Base-by-base conservation (phyloP, 2,113 vertebrate species). In the Phrynocephalus versicolor region DNA sequence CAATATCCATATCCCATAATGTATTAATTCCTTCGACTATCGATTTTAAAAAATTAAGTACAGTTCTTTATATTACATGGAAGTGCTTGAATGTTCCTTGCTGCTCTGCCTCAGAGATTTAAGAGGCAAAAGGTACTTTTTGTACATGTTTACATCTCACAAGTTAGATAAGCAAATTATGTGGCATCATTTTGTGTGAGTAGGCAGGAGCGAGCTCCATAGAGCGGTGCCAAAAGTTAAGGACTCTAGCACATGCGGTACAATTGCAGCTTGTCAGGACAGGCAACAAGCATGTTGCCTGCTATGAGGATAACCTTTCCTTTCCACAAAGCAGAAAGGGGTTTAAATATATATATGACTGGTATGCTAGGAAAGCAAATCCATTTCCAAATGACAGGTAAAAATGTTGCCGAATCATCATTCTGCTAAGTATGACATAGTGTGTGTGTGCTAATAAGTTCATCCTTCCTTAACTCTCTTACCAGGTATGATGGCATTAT, bases 31-130 rank as follows among this genome's bases (percentile, higher is more conserved):
- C n/a, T n/a, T n/a, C n/a, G n/a, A n/a, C n/a, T n/a, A n/a, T n/a
- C n/a, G n/a, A n/a, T n/a, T n/a, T n/a, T 89, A 84, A 88, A 81
- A 88, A 77, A 60, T 58, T 85, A 64, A 92, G 85, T 91, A 86
- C 85, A 78, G 70, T 78, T 82, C 45, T 69, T 81, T 87, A 16
- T 87, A 82, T 91, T 92, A 88, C 88, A 65, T 86, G 89, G 85
- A 70, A 76, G 84, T 84, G 87, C 79, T 89, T 82, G 83, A 84
- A 72, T 85, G 88, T 92, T 65, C 25, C 3, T 87, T 88, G 82
- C 65, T 78, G 71, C 41, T 69, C 81, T 91, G 90, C 91, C 78
- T 89, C 92, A 88, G 85, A 86, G 85, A 77, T 79, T 81, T 57
- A 78, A 60, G 16, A 10, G 87, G 73, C 60, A 76, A 62, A 75